Base-by-base conservation (phyloP, 2,797 vertebrate species). In the Danio kyathit region DNA sequence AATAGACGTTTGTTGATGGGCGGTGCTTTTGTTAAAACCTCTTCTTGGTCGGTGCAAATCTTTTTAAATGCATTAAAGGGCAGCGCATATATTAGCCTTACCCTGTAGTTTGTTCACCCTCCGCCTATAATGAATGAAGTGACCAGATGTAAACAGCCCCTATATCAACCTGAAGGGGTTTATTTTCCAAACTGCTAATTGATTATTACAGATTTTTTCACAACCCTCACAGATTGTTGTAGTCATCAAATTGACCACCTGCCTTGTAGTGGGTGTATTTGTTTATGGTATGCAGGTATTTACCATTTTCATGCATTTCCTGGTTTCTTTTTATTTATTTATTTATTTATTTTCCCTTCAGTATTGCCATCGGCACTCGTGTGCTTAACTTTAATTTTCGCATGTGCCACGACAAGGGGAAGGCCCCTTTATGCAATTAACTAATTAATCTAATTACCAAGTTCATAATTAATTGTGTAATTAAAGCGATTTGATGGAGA, bases 401-500 rank as follows among this genome's bases (percentile, higher is more conserved):
- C 69, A 46, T 69, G 65, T 76, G 48, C 46, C 52, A 74, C 17
- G 67, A 51, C 78, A 81, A 74, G 74, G 72, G 79, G 74, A 61
- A 77, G 65, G 66, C 43, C 72, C 80, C 57, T 65, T 79, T 71
- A 60, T 63, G 17, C 66, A 86, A 74, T 84, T 86, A 83, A 75
- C 65, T 79, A 83, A 86, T 86, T 83, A 76, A 83, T 86, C 71
- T 78, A 74, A 83, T 86, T 82, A 86, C 49, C 79, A 86, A 66
- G 72, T 74, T 83, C 72, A 65, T 86, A 86, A 86, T 86, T 86
- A 86, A 81, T 69, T 52, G 40, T 61, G 64, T 79, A 74, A 83
- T 83, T 83, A 83, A 83, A 79, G 54, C 19, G 41, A 57, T 74
- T 80, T 74, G 5, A 49, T 46, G 48, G 41, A 19, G 49, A 65